These are phyloP conservation scores for Ectropis crepuscularia DNA, from an alignment of 2,888 invertebrate genomes.

Conservation along the genomic window DNA sequence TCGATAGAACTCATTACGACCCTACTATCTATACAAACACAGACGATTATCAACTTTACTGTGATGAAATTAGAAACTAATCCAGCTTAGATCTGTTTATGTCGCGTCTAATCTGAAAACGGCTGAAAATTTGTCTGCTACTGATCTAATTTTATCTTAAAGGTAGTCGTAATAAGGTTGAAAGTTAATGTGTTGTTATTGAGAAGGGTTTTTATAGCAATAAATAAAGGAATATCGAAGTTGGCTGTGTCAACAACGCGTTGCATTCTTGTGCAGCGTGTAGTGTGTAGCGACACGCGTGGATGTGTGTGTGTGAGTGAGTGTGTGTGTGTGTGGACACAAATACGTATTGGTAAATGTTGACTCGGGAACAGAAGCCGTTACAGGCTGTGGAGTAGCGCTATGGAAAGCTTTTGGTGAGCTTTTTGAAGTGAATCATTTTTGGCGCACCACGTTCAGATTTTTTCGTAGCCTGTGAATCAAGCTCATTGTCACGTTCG, in stretches of 20 bases:
- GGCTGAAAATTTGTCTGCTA: conserved; percentile 46
- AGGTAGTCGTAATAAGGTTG: conserved; percentile 10
- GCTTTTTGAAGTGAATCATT: conserved; percentile 1
- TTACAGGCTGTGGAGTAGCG: conserved; percentile 46
- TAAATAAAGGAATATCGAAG: conserved; percentile 85
- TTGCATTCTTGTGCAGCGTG: conserved; percentile 80
- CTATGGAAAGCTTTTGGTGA: conserved; percentile 6
- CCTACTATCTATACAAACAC: conserved; percentile 42
- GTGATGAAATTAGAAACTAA: conserved; percentile 43
- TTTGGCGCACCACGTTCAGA: background rate
- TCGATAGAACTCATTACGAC: conserved; percentile 46
- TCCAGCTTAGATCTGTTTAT: conserved; percentile 45
- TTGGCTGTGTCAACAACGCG: conserved; percentile 84
- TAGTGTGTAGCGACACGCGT: conserved; percentile 66
- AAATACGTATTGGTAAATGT: conserved; percentile 83
- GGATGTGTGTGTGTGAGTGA: conserved; percentile 66
- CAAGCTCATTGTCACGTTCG: no score
- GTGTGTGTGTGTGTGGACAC: conserved; percentile 67
- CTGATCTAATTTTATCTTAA: conserved; percentile 39
- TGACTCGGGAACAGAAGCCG: conserved; percentile 69
- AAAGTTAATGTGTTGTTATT: conserved; percentile 33
- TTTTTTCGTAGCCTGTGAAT: background rate
- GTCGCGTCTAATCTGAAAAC: conserved; percentile 42
- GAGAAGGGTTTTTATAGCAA: conserved; percentile 80
- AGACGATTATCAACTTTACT: conserved; percentile 49